phyloP scores from a whole-genome alignment of 2,888 invertebrate genomes.

The Ptychoptera contaminata region DNA sequence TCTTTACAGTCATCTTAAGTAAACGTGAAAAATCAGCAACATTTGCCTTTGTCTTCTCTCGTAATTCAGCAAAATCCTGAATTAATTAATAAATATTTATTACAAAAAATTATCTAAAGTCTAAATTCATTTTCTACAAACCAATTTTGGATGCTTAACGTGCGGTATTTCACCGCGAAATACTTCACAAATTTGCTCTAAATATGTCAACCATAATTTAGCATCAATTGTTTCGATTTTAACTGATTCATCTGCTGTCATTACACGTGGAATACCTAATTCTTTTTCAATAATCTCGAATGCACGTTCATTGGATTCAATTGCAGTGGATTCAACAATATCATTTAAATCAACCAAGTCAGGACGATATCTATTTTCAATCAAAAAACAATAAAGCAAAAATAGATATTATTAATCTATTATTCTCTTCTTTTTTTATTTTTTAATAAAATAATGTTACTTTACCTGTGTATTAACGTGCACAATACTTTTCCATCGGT shows the following conservation, averaged over 20 bases:
- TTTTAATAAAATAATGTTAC: not conserved
- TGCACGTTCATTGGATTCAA: conserved; percentile 62
- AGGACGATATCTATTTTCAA: conserved; percentile 62
- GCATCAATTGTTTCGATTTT: conserved; percentile 24
- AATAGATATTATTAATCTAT: too few species aligned
- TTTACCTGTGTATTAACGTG: conserved; percentile 28
- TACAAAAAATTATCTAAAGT: not conserved
- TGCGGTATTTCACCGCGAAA: conserved; percentile 86
- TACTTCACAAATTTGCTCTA: conserved; percentile 75
- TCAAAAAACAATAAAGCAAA: not conserved
- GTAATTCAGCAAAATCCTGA: conserved; percentile 31
- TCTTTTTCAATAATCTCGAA: conserved; percentile 76
- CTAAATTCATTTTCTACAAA: conserved; percentile 23
- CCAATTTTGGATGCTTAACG: conserved; percentile 56
- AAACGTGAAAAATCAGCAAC: conserved; percentile 27
- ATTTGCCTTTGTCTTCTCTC: conserved; percentile 27
- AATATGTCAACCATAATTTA: conserved; percentile 51
- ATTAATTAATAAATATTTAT: conserved; percentile 6
- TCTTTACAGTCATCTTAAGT: conserved; percentile 21
- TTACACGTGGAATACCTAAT: conserved; percentile 53
- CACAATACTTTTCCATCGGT: conserved; percentile 28
- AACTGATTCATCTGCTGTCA: conserved; percentile 56
- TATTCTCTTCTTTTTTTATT: too few species aligned
- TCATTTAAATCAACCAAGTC: conserved; percentile 66
- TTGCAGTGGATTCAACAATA: conserved; percentile 44